A percentile compares a stretch with the other conserved stretches of the same genome.
Conservation (phyloP, 1,140 invertebrate genomes). For the Nephila pilipes region DNA sequence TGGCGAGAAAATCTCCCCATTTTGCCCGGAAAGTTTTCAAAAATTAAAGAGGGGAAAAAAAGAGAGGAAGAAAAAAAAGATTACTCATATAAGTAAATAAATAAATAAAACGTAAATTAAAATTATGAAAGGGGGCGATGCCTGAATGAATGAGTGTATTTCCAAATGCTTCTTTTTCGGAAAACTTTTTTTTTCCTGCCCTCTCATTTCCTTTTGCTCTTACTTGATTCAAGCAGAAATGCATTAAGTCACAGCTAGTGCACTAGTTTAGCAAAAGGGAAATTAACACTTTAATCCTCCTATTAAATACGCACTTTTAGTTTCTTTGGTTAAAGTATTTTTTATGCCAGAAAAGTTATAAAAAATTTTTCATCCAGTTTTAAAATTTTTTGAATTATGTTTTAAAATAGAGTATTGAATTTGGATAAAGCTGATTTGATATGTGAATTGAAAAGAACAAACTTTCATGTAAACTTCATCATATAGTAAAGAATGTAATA, state of each 20-base stretch:
- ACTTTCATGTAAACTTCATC: too few species aligned
- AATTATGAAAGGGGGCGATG: constrained; percentile 41
- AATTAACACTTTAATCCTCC: background rate
- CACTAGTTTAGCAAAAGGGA: background rate
- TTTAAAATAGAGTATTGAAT: background rate
- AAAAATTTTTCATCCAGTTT: background rate
- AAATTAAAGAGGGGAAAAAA: background rate
- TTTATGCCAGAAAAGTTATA: too few species aligned
- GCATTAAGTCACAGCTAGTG: background rate
- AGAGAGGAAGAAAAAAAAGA: constrained; percentile 21
- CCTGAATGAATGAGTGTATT: constrained; percentile 58
- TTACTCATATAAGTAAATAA: constrained; percentile 47
- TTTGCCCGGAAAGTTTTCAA: constrained; percentile 49
- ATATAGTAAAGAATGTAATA: too few species aligned
- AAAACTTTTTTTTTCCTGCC: background rate
- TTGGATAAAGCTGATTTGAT: too few species aligned
- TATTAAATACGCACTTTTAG: background rate
- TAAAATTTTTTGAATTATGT: background rate
- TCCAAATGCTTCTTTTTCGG: constrained; percentile 45
- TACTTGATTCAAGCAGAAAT: background rate
- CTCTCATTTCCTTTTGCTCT: constrained; percentile 12
- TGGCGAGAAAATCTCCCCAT: constrained; percentile 45
- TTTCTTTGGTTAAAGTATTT: background rate
- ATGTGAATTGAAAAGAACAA: too few species aligned
- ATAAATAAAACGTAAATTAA: constrained; percentile 53